Evolutionary conservation across 2,113 vertebrate genomes (phyloP), one percentile per base, ranked within the genome.

Genomic region (Pelodiscus sinensis): DNA sequence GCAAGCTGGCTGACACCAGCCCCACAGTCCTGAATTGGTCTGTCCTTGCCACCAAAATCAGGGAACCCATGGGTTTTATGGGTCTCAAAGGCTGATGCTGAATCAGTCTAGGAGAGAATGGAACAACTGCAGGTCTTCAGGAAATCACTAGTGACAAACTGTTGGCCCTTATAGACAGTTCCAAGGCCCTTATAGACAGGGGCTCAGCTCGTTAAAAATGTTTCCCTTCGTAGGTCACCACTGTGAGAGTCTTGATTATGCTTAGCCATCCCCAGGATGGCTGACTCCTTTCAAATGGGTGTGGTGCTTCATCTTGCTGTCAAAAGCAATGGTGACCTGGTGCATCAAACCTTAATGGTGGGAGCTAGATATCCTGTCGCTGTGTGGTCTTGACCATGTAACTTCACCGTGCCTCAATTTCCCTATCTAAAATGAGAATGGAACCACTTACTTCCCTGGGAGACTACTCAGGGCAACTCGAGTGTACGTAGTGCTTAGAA

Each of bases 381-480:
- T 35, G 73, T 82, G 54, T 79, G 73, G 73, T 56, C 38, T n/a
- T 2, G 29, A 71, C 57, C 55, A 84, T 80, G 52, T 0, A 38
- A 50, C n/a, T 86, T 79, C 2, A 27, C 88, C 57, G 3, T 50
- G 22, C 2, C 12, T 54, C 18, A 68, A 50, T 81, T 73, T 54
- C 19, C 56, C 6, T 44, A 0, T 80, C 77, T 73, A 5, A 10
- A 9, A 22, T 19, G 8, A 27, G 75, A 54, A 2, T 87, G 81
- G 54, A 73, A 1, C 83, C 81, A 35, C 58, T 68, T 44, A 4
- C 60, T 89, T 81, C 79, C 11, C 24, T 82, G 29, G 2, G 54
- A 24, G 31, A 9, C 13, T 60, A 62, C n/a, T 10, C 65, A 35
- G 80, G 29, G 38, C 38, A 22, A 27, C 60, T 22, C 35, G 6